Conservation (phyloP, 2,888 invertebrate genomes). For the Emmelina monodactyla region DNA sequence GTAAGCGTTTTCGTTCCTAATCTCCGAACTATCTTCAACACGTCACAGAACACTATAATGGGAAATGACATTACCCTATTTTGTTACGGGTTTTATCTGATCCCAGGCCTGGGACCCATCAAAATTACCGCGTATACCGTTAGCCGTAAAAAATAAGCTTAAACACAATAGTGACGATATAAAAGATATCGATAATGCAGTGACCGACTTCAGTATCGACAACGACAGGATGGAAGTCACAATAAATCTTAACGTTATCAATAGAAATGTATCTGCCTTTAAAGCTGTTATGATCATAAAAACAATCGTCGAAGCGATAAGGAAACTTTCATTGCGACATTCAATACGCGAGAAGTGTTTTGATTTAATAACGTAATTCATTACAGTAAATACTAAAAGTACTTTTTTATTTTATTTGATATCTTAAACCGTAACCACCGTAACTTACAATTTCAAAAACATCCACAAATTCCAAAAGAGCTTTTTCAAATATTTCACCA, state of each 20-base stretch:
- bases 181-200: constrained; percentile 26
- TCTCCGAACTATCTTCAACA: constrained; percentile 35
- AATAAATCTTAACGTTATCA: constrained; percentile 43
- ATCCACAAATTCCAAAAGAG: too few species aligned
- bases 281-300: background rate
- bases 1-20: constrained; percentile 16
- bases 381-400: too few species aligned
- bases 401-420: too few species aligned
- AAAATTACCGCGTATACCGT: constrained; percentile 25
- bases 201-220: constrained; percentile 41
- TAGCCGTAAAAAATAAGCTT: constrained; percentile 26
- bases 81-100: constrained; percentile 32
- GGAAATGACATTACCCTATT: constrained; percentile 53
- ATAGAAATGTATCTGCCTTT: constrained; percentile 14
- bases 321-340: too few species aligned
- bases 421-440: too few species aligned
- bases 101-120: constrained; percentile 25
- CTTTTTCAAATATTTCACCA: constrained; percentile 25
- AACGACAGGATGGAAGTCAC: constrained; percentile 25
- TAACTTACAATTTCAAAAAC: constrained; percentile 21
- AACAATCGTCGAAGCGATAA: too few species aligned
- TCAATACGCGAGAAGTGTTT: too few species aligned
- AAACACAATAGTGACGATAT: constrained; percentile 14
- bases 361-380: too few species aligned
- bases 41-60: constrained; percentile 55